phyloP scores from a whole-genome alignment of 1,140 invertebrate genomes.

The Dinoponera quadriceps region DNA sequence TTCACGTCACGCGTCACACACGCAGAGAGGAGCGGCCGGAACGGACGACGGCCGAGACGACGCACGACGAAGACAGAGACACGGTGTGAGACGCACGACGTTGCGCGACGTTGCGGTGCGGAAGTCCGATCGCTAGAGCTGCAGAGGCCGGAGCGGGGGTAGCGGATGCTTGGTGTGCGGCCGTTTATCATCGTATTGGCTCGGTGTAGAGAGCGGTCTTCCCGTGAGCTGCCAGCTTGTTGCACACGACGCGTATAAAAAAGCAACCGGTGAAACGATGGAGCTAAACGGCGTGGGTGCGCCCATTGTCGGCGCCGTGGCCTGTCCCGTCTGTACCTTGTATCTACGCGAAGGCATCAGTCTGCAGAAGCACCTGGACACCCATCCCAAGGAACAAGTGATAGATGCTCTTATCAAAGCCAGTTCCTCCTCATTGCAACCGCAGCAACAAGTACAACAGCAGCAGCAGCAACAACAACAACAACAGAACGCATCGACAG shows the following conservation, averaged over 20 bases:
- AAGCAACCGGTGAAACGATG: constrained; percentile 61
- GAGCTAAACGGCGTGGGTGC: constrained; percentile 65
- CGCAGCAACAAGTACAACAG: constrained; percentile 46
- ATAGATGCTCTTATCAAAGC: constrained; percentile 91
- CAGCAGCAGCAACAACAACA: constrained; percentile 42
- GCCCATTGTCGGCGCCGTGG: constrained; percentile 76
- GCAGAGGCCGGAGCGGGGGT: too few species aligned
- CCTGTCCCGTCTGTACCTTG: constrained; percentile 93
- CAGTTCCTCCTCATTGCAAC: constrained; percentile 62
- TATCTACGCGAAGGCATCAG: constrained; percentile 93
- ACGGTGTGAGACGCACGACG: neutral
- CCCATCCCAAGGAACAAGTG: constrained; percentile 94
- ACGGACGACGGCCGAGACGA: neutral
- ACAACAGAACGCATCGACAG: constrained; percentile 44
- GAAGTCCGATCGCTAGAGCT: neutral
- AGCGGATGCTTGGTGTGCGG: neutral
- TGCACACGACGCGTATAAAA: constrained; percentile 10
- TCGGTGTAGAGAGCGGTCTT: constrained; percentile 2
- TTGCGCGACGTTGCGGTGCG: neutral
- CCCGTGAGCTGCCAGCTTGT: neutral
- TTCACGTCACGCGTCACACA: constrained; percentile 58
- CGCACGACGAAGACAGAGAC: neutral
- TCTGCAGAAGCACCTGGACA: constrained; percentile 91
- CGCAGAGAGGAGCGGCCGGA: constrained; percentile 35
- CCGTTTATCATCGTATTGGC: neutral